These are phyloP conservation scores for Calliphora vicina DNA, from an alignment of 1,140 invertebrate species.

Conservation along the genomic window DNA sequence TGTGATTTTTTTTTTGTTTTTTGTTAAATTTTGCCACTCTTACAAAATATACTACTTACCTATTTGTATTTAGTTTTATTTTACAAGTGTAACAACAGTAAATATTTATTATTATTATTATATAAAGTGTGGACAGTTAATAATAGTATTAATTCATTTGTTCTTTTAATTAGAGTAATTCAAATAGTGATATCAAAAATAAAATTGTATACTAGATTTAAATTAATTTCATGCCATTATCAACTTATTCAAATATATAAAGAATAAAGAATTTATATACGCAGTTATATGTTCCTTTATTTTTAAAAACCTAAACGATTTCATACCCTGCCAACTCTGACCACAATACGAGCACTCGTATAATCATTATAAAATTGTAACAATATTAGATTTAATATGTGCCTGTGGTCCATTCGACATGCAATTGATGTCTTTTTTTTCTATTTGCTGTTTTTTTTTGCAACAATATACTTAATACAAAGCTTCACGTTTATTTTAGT, in stretches of 20 bases:
- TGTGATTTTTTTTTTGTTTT: neutral
- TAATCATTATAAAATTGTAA: neutral
- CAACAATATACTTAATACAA: neutral
- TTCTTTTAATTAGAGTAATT: neutral
- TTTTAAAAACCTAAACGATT: too few species aligned
- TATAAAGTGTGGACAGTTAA: neutral
- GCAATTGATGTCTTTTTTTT: constrained; percentile 17
- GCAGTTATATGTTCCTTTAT: too few species aligned
- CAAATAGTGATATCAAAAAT: too few species aligned
- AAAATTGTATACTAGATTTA: too few species aligned
- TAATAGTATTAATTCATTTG: neutral
- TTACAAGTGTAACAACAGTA: neutral
- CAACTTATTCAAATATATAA: too few species aligned
- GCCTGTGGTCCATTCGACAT: constrained; percentile 25
- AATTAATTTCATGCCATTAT: too few species aligned
- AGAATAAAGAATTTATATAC: too few species aligned
- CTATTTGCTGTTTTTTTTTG: neutral
- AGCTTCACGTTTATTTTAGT: neutral
- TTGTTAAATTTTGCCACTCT: neutral
- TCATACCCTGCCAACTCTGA: too few species aligned
- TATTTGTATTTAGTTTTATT: too few species aligned
- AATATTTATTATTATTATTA: neutral
- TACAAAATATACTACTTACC: constrained; percentile 2
- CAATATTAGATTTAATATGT: neutral
- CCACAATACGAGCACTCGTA: neutral